A percentile compares a stretch with the other conserved stretches of the same genome.
Conservation (phyloP, 2,797 vertebrate species). For the Leucoraja ocellata region DNA sequence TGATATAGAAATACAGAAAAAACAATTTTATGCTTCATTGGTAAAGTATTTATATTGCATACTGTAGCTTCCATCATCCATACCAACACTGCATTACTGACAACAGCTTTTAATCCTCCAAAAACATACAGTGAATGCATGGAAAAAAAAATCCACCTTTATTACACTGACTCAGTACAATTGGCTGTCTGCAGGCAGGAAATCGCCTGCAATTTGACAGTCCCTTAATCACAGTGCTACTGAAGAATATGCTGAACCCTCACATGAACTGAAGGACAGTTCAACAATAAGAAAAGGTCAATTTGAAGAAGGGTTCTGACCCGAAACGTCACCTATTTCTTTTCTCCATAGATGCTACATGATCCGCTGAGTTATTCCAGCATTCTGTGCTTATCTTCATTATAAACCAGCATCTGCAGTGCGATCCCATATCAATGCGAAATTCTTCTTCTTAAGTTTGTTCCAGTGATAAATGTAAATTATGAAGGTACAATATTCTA, state of each 20-base stretch:
- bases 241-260: neutral
- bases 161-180: constrained; percentile 13
- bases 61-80: neutral
- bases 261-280: neutral
- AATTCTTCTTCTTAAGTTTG: neutral
- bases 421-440: neutral
- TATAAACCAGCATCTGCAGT: no score
- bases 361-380: no score
- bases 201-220: neutral
- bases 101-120: neutral
- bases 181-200: neutral
- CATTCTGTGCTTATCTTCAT: no score
- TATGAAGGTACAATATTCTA: neutral
- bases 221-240: neutral
- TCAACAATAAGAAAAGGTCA: neutral
- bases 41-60: neutral
- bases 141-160: neutral
- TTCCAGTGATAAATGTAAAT: neutral
- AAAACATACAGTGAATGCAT: neutral
- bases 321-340: no score
- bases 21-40: constrained; percentile 21
- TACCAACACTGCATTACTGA: neutral
- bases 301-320: neutral
- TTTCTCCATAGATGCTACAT: no score
- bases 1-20: neutral